Evolutionary conservation across 2,113 vertebrate species (phyloP).

Genomic region (Pandion haliaetus): DNA sequence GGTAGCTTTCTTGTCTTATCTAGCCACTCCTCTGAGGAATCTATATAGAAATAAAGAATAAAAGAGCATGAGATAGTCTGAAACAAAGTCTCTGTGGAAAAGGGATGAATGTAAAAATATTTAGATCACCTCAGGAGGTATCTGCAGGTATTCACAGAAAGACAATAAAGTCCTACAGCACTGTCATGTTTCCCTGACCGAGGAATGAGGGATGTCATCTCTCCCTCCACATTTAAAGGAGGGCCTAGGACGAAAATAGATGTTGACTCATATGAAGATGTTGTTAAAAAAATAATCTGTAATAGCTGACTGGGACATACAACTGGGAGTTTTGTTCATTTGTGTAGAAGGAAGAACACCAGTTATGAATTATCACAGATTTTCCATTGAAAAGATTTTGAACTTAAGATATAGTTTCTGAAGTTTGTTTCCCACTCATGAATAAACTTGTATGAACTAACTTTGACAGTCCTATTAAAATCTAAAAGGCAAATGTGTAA

Average conservation of each 20-base stretch:
- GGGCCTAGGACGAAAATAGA: background rate
- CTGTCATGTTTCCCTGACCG: rapidly evolving
- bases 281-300: background rate
- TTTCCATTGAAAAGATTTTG: background rate
- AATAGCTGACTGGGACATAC: background rate
- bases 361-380: background rate
- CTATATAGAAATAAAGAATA: background rate
- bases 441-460: background rate
- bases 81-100: background rate
- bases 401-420: background rate
- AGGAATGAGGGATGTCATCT: background rate
- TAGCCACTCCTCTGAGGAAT: background rate
- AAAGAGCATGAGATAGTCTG: background rate
- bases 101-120: background rate
- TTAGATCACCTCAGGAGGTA: background rate
- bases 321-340: background rate
- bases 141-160: background rate
- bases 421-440: background rate
- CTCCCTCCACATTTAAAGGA: background rate
- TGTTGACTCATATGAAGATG: background rate
- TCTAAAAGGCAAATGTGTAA: background rate
- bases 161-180: background rate
- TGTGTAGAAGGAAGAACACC: background rate
- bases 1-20: background rate
- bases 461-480: background rate